Percentiles rank a stretch among this genome's conserved stretches.
Evolutionary conservation across 2,888 invertebrate genomes (phyloP).

Genomic region (Eupithecia subumbrata): DNA sequence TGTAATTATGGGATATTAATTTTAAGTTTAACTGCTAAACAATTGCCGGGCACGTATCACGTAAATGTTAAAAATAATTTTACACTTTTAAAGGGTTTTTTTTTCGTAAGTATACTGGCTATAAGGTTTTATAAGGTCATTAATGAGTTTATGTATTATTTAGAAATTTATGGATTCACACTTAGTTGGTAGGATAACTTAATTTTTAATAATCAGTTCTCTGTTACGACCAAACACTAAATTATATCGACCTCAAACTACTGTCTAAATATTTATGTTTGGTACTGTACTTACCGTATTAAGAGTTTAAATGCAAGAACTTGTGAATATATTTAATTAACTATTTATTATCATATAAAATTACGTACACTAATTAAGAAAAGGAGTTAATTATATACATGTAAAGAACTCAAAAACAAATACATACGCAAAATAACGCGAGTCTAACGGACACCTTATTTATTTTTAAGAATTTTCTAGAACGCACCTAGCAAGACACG

Average conservation of each 20-base stretch:
- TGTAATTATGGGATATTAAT: conserved; percentile 63
- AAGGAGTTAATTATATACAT: neutral
- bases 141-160: neutral
- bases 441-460: neutral
- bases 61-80: conserved; percentile 57
- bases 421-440: neutral
- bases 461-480: conserved; percentile 31
- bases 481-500: conserved; percentile 17
- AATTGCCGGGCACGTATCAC: conserved; percentile 51
- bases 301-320: neutral
- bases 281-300: neutral
- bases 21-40: conserved; percentile 58
- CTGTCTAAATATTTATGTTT: neutral
- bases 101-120: neutral
- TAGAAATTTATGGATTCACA: neutral
- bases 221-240: neutral
- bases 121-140: neutral
- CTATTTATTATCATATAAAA: neutral
- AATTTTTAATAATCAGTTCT: neutral
- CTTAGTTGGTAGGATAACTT: neutral
- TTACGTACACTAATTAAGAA: neutral
- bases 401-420: neutral
- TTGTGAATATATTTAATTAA: neutral
- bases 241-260: neutral
- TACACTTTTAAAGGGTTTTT: conserved; percentile 43